phyloP scores from a whole-genome alignment of 2,797 vertebrate species.

The Rhinoraja longicauda region DNA sequence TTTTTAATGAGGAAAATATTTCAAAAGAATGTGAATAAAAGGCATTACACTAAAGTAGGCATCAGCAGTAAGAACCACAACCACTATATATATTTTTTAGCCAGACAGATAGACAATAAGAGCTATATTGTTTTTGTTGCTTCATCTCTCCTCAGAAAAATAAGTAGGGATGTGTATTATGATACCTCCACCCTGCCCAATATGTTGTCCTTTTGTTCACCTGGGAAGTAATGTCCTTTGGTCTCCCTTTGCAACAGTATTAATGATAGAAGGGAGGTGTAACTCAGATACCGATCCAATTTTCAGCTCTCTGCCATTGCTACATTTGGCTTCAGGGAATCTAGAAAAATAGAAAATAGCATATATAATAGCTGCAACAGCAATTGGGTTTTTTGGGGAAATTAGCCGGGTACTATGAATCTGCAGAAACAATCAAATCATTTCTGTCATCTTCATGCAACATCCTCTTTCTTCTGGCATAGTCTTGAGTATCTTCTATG shows the following conservation, averaged over 20 bases:
- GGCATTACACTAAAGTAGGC: background rate
- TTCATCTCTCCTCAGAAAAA: background rate
- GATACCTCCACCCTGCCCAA: background rate
- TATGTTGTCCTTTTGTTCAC: background rate
- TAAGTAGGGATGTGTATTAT: too few species aligned
- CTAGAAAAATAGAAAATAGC: background rate
- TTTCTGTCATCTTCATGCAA: background rate
- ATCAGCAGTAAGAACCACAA: background rate
- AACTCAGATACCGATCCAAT: background rate
- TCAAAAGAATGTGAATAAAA: background rate
- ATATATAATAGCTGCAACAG: background rate
- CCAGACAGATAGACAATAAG: background rate
- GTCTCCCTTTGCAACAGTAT: background rate
- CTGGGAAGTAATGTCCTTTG: background rate
- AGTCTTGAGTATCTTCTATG: too few species aligned
- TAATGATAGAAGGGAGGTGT: background rate
- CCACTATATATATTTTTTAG: background rate
- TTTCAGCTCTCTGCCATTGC: background rate
- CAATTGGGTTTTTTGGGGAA: background rate
- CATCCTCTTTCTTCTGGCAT: background rate
- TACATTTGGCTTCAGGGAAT: background rate
- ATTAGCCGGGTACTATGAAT: background rate
- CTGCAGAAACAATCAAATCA: background rate
- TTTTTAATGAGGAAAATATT: slow-evolving; percentile 11
- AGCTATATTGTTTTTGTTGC: background rate